phyloP scores from a whole-genome alignment of 2,113 vertebrate species.

The Fukomys damarensis region DNA sequence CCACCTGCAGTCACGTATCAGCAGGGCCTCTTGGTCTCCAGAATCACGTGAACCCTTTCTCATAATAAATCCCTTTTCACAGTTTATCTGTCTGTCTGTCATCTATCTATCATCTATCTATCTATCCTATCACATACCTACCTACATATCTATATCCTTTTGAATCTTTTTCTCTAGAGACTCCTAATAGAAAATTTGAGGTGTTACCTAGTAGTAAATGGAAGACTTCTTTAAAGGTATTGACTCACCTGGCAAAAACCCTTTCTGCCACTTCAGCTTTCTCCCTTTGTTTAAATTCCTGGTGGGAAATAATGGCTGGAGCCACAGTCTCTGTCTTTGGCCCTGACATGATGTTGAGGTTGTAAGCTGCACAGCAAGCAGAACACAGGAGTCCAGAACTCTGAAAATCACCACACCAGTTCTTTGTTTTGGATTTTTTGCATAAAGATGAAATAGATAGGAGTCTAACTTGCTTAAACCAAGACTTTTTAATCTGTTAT shows the following conservation, averaged over 20 bases:
- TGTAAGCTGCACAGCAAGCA: background rate
- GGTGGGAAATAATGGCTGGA: background rate
- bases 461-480: background rate
- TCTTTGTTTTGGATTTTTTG: background rate
- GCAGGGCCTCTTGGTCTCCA: background rate
- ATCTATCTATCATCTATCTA: background rate
- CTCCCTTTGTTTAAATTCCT: background rate
- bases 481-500: background rate
- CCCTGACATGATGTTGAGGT: background rate
- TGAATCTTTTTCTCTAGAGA: background rate
- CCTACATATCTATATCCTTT: background rate
- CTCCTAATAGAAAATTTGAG: background rate
- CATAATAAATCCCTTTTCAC: background rate
- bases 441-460: background rate
- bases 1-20: background rate
- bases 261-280: background rate
- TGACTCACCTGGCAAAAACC: background rate
- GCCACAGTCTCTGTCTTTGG: background rate
- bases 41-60: background rate
- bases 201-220: background rate
- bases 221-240: background rate
- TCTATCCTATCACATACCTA: background rate
- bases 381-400: background rate
- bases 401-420: background rate
- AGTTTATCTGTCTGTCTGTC: background rate